Evolutionary conservation across 2,888 invertebrate species (phyloP).

Genomic region (Campoletis raptor): DNA sequence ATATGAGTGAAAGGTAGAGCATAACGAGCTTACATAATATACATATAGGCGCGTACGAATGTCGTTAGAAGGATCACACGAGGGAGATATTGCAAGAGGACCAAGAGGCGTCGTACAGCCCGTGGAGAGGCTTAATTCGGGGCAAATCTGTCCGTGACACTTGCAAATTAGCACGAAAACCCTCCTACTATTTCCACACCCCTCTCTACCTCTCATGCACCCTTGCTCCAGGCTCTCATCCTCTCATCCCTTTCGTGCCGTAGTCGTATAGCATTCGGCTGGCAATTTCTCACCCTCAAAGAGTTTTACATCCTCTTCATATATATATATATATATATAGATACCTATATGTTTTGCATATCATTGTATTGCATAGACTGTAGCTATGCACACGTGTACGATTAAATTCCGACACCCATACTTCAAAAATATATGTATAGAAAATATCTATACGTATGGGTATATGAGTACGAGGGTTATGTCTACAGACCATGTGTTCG

Average conservation of each 20-base stretch:
- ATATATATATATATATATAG: slow-evolving; percentile 14
- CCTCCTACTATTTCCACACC: slow-evolving; percentile 47
- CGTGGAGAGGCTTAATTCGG: slow-evolving; percentile 69
- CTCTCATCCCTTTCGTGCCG: slow-evolving; percentile 47
- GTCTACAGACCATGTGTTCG: slow-evolving; percentile 41
- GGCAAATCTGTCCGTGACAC: slow-evolving; percentile 71
- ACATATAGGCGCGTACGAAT: not conserved
- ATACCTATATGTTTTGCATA: not conserved
- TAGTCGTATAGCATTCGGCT: slow-evolving; percentile 53
- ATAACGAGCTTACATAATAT: slow-evolving; percentile 6
- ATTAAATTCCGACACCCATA: slow-evolving; percentile 55
- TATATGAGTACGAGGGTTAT: slow-evolving; percentile 13
- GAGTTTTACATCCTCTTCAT: slow-evolving; percentile 58
- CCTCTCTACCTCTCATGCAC: slow-evolving; percentile 23
- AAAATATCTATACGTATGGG: not conserved
- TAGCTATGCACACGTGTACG: slow-evolving; percentile 42
- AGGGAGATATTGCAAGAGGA: slow-evolving; percentile 26
- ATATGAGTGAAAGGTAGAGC: slow-evolving; percentile 19
- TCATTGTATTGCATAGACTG: slow-evolving; percentile 15
- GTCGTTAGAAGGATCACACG: slow-evolving; percentile 31
- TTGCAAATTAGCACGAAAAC: slow-evolving; percentile 71
- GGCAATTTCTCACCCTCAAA: slow-evolving; percentile 67
- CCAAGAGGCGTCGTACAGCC: slow-evolving; percentile 38
- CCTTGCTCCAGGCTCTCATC: slow-evolving; percentile 27
- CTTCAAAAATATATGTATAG: slow-evolving; percentile 19